phyloP scores from a whole-genome alignment of 1,140 invertebrate genomes.

The Theocolax elegans region DNA sequence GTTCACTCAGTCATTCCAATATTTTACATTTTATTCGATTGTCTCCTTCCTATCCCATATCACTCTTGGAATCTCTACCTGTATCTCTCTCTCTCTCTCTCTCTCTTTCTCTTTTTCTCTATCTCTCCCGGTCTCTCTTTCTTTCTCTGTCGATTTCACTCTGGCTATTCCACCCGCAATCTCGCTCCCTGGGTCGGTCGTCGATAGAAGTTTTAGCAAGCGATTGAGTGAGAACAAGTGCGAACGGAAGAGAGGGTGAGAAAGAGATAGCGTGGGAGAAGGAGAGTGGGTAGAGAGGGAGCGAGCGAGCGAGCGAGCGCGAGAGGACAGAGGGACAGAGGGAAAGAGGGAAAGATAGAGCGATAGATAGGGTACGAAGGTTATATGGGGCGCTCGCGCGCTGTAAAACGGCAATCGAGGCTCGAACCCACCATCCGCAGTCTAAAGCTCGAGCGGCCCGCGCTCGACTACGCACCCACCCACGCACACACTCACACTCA shows the following conservation, averaged over 20 bases:
- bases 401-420: constrained; percentile 11
- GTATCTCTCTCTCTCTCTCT: not conserved
- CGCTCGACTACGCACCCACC: not conserved
- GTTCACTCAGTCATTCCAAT: too few species aligned
- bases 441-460: too few species aligned
- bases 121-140: too few species aligned
- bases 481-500: not conserved
- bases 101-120: not conserved
- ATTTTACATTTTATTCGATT: too few species aligned
- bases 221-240: not conserved
- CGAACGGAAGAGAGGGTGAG: not conserved
- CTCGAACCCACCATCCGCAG: too few species aligned
- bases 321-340: too few species aligned
- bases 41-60: too few species aligned
- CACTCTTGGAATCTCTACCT: too few species aligned
- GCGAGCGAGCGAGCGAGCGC: too few species aligned
- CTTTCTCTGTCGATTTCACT: not conserved
- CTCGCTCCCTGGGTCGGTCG: not conserved
- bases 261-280: not conserved
- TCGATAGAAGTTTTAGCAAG: not conserved
- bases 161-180: not conserved
- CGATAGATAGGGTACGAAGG: not conserved
- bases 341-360: not conserved
- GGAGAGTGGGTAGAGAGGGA: not conserved
- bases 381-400: not conserved